Conservation (phyloP, 1,140 invertebrate species). For the Euura saliciscinereae region DNA sequence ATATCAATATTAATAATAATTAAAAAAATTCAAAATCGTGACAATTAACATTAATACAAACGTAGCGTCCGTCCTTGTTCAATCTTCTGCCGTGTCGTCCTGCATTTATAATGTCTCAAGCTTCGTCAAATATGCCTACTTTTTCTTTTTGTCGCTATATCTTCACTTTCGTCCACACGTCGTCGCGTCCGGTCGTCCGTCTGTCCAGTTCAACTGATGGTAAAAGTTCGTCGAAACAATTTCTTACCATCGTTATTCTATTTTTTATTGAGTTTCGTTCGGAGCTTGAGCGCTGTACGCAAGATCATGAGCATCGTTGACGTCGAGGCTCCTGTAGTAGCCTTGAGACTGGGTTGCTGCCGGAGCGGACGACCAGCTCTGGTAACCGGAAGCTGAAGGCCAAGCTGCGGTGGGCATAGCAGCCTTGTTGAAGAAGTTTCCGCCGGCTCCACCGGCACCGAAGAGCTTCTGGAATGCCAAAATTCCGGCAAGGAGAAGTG, state of each 20-base stretch:
- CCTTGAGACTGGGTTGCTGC: conserved; percentile 62
- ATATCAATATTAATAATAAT: not conserved
- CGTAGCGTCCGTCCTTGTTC: not conserved
- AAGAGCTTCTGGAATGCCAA: conserved; percentile 72
- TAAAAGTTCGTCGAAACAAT: conserved; percentile 23
- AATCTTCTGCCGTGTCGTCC: not conserved
- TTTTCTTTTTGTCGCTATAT: not conserved
- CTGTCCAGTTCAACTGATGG: not conserved
- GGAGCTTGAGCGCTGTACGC: conserved; percentile 65
- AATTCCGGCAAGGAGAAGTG: conserved; percentile 71
- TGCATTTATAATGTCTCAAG: too few species aligned
- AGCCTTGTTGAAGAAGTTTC: conserved; percentile 42
- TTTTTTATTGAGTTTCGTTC: conserved; percentile 23
- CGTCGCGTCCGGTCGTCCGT: not conserved
- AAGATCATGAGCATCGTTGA: conserved; percentile 63
- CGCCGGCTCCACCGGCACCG: conserved; percentile 56
- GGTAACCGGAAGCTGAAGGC: conserved; percentile 43
- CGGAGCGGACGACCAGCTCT: conserved; percentile 50
- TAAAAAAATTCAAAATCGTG: not conserved
- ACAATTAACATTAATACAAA: not conserved
- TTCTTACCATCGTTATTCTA: conserved; percentile 45
- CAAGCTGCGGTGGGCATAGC: conserved; percentile 32
- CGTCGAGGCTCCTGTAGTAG: conserved; percentile 59
- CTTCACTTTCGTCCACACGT: not conserved
- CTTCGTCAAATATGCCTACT: too few species aligned